Base-by-base conservation (phyloP, 2,113 vertebrate genomes). In the Neogobius melanostomus region DNA sequence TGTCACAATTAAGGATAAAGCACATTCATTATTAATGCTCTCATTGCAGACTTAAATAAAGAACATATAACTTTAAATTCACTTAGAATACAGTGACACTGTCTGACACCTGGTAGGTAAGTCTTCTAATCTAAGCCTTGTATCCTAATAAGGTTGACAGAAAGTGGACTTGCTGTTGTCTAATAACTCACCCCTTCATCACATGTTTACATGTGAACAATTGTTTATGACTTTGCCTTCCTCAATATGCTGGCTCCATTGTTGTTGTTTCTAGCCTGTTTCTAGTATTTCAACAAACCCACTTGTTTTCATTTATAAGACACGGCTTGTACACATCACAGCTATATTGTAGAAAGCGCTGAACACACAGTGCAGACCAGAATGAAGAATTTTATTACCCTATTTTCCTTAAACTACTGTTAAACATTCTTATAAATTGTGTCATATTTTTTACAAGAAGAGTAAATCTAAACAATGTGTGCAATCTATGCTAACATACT, bases 141-240 rank as follows among this genome's bases (percentile, higher is more conserved):
- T 36, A 36, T 36, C 28, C 28, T 53, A 77, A 65, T 50, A 66
- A 45, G 67, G 77, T 42, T 67, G 77, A 65, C 52, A 51, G 69
- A 46, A 8, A 69, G 44, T 17, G 64, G 74, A 36, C 48, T 76
- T 80, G 59, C 52, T 80, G 63, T 44, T 56, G 72, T 64, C n/a
- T 65, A 66, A 67, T 47, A 11, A 43, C 60, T 69, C 48, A 28
- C 28, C 50, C 53, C 36, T 3, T n/a, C 42, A 52, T 71, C 78
- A 82, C 80, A 85, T 88, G 80, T 90, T 85, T 86, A 85, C 81
- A 69, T 73, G 68, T 53, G 51, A 76, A 46, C 48, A 44, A 47
- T 1, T 43, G 53, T 76, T 74, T 78, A 71, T 79, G 76, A 81
- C 76, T 60, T 79, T 81, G 71, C 52, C 51, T 48, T 2, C 53